phyloP scores from a whole-genome alignment of 2,113 vertebrate genomes.

The Lepisosteus oculatus region DNA sequence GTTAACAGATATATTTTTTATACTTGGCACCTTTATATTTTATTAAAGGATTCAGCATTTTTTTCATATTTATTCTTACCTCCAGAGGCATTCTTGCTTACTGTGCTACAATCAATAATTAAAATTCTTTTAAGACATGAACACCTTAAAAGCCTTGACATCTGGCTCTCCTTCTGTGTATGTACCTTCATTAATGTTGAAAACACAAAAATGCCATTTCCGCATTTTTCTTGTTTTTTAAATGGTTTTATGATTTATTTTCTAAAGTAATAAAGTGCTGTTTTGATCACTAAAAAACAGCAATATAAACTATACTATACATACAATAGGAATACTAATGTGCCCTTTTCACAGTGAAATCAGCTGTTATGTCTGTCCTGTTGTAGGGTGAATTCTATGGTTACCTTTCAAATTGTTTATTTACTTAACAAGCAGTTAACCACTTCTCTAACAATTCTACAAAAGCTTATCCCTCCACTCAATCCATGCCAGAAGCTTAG shows the following conservation, averaged over 20 bases:
- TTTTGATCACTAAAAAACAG: no score
- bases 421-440: no score
- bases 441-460: no score
- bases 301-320: no score
- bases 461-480: no score
- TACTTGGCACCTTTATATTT: conserved; percentile 26
- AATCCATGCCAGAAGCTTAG: no score
- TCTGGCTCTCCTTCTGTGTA: conserved; percentile 3
- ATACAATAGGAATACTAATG: no score
- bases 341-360: no score
- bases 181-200: conserved; percentile 8
- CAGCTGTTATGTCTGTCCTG: no score
- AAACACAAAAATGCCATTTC: conserved; percentile 15
- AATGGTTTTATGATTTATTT: background rate
- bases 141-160: conserved; percentile 24
- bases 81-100: conserved; percentile 34
- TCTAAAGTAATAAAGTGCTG: no score
- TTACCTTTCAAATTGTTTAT: no score
- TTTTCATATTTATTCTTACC: conserved; percentile 10
- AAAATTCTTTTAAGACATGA: conserved; percentile 26
- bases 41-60: conserved; percentile 31
- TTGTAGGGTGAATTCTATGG: no score
- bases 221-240: background rate
- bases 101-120: conserved; percentile 39
- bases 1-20: background rate